These are phyloP conservation scores for Cotesia typhae DNA, from an alignment of 1,140 invertebrate species.

Conservation along the genomic window DNA sequence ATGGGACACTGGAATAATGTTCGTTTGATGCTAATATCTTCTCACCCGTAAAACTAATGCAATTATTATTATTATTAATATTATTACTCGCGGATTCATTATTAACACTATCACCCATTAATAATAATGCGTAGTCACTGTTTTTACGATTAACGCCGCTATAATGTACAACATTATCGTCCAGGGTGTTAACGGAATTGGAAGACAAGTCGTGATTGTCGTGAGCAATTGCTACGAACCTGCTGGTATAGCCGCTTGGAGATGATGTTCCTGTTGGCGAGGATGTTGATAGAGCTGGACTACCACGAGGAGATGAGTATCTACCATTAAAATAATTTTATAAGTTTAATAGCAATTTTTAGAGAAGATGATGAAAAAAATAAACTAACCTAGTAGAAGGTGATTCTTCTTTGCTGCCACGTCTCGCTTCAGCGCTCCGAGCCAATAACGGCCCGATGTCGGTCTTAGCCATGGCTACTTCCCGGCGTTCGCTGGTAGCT, in stretches of 20 bases:
- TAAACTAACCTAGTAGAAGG: slow-evolving; percentile 60
- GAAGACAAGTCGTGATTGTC: slow-evolving; percentile 57
- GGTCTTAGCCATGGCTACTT: slow-evolving; percentile 75
- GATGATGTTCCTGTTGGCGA: slow-evolving; percentile 52
- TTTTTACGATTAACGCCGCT: slow-evolving; percentile 48
- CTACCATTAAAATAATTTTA: slow-evolving; percentile 39
- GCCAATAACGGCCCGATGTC: slow-evolving; percentile 83
- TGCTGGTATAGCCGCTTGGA: slow-evolving; percentile 63
- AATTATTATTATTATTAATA: slow-evolving; percentile 24
- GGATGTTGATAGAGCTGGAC: slow-evolving; percentile 59
- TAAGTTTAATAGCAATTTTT: neutral
- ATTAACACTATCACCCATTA: neutral
- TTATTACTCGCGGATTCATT: neutral
- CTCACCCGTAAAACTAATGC: slow-evolving; percentile 40
- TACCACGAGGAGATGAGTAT: slow-evolving; percentile 62
- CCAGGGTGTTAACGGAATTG: slow-evolving; percentile 62
- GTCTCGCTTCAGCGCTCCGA: slow-evolving; percentile 76
- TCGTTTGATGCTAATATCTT: slow-evolving; percentile 19
- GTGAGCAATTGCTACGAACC: slow-evolving; percentile 64
- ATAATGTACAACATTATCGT: slow-evolving; percentile 55
- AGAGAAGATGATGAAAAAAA: neutral
- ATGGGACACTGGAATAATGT: slow-evolving; percentile 20
- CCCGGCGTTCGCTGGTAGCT: slow-evolving; percentile 46
- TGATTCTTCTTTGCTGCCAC: slow-evolving; percentile 64
- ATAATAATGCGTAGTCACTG: neutral